These are phyloP conservation scores for Raja brachyura DNA, from an alignment of 2,113 vertebrate species.

Conservation along the genomic window DNA sequence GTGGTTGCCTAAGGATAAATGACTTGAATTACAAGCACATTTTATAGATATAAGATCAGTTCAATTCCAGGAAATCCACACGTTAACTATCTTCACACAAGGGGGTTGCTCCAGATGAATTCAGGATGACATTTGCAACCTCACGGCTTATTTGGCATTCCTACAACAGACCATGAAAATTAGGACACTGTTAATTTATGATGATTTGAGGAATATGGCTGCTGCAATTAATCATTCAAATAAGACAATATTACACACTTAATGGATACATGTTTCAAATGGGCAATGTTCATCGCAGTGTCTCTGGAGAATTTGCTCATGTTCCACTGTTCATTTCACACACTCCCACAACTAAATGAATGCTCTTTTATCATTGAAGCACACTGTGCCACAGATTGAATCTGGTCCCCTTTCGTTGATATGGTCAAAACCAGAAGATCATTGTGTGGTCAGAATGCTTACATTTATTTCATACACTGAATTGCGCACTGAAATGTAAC, in stretches of 20 bases:
- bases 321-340: neutral
- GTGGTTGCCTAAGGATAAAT: neutral
- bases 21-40: neutral
- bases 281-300: neutral
- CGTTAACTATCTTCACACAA: neutral
- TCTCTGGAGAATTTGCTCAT: neutral
- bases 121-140: neutral
- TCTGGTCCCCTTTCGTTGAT: neutral
- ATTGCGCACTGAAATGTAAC: neutral
- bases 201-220: neutral
- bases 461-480: neutral
- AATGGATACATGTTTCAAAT: neutral
- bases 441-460: neutral
- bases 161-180: neutral
- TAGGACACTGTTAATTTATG: neutral
- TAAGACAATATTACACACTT: neutral
- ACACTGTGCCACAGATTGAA: neutral
- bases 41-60: neutral
- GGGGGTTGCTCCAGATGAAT: neutral
- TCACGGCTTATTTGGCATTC: neutral
- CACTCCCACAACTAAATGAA: neutral
- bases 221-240: neutral
- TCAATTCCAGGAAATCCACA: neutral
- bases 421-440: neutral
- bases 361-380: neutral